Conservation (phyloP, 2,113 vertebrate genomes). For the Thymallus thymallus region DNA sequence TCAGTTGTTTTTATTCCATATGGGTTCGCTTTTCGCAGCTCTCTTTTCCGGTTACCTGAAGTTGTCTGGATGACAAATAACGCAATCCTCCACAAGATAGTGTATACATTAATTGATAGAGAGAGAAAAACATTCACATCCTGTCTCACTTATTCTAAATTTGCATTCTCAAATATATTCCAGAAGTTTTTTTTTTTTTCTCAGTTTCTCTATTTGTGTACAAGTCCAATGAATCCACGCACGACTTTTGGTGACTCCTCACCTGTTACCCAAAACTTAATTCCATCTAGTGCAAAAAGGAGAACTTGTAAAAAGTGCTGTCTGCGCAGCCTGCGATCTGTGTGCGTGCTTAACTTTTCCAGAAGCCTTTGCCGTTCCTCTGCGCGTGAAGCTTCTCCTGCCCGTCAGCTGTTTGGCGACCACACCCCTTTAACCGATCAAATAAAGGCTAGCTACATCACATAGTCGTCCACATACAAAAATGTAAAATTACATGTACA, state of each 20-base stretch:
- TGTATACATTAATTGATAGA: no score
- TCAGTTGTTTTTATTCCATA: background rate
- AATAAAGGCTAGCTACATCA: background rate
- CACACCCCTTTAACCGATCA: background rate
- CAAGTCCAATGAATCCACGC: background rate
- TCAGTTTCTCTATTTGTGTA: no score
- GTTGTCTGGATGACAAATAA: no score
- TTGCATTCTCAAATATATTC: no score
- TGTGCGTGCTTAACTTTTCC: background rate
- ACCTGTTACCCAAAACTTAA: no score
- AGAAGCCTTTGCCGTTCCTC: background rate
- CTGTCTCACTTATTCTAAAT: no score
- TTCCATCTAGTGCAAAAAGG: background rate
- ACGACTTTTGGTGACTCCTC: background rate
- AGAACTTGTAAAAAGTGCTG: background rate
- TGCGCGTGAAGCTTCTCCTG: background rate
- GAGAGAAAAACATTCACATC: no score
- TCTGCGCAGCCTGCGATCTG: background rate
- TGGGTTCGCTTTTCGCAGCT: no score
- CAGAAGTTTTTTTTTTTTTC: no score
- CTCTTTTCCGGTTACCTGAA: no score
- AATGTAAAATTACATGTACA: background rate
- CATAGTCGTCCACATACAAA: background rate
- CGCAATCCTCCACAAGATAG: no score
- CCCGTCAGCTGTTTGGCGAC: slow-evolving; percentile 1